Conservation (phyloP, 1,140 invertebrate genomes). For the Drosophila miranda region DNA sequence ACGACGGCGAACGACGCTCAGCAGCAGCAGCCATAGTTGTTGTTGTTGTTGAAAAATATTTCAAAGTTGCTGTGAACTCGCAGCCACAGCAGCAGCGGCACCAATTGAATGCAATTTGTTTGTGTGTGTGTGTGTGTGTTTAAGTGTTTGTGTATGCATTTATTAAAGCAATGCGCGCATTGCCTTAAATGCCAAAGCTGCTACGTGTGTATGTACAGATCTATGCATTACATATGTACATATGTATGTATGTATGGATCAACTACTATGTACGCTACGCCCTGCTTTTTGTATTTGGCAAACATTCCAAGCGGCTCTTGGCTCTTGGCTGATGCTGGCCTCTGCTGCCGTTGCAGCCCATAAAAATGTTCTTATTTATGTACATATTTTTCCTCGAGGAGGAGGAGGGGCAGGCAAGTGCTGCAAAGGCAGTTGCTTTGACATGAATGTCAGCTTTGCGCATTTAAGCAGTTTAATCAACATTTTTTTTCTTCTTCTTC, state of each 20-base stretch:
- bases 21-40: slow-evolving; percentile 27
- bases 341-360: slow-evolving; percentile 40
- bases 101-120: slow-evolving; percentile 79
- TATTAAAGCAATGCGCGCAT: slow-evolving; percentile 80
- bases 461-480: slow-evolving; percentile 80
- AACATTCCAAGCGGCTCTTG: slow-evolving; percentile 59
- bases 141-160: slow-evolving; percentile 58
- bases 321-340: slow-evolving; percentile 13
- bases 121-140: slow-evolving; percentile 30
- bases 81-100: slow-evolving; percentile 62
- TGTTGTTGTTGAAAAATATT: slow-evolving; percentile 76
- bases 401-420: neutral
- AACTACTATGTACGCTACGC: slow-evolving; percentile 52
- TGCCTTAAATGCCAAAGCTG: slow-evolving; percentile 76
- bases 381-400: slow-evolving; percentile 41
- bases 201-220: slow-evolving; percentile 40
- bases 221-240: slow-evolving; percentile 22
- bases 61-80: slow-evolving; percentile 79
- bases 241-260: slow-evolving; percentile 11
- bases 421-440: slow-evolving; percentile 65
- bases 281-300: slow-evolving; percentile 75
- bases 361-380: slow-evolving; percentile 63
- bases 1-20: slow-evolving; percentile 10
- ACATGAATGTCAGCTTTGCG: slow-evolving; percentile 79
- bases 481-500: slow-evolving; percentile 50